Percentiles rank a stretch among this genome's conserved stretches.
Evolutionary conservation across 2,797 vertebrate genomes (phyloP).

Genomic region (Chaunax sp.): DNA sequence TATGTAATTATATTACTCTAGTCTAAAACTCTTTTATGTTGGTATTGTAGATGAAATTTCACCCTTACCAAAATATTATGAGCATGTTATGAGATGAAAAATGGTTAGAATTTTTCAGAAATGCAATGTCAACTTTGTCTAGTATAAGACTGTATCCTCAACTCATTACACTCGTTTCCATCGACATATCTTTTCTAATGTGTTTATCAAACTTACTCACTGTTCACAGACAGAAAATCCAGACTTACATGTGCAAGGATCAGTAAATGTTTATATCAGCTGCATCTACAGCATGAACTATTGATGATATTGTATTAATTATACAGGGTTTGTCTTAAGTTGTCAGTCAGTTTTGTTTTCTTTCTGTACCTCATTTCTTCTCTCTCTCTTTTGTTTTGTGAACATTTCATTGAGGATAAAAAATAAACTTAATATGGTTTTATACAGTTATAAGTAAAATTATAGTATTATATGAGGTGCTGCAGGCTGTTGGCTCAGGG

Average conservation of each 20-base stretch:
- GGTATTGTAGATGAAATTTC: background rate
- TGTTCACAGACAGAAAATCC: background rate
- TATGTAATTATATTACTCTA: background rate
- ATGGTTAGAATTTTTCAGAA: too few relatives aligned
- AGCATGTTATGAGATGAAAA: background rate
- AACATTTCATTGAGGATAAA: too few relatives aligned
- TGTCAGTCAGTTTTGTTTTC: background rate
- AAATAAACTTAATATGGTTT: too few relatives aligned
- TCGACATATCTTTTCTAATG: too few relatives aligned
- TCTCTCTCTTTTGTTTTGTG: too few relatives aligned
- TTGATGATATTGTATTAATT: background rate
- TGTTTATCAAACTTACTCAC: background rate
- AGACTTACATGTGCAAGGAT: background rate
- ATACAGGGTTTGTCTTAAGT: background rate
- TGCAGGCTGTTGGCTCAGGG: too few relatives aligned
- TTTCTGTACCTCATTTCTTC: too few relatives aligned
- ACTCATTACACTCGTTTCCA: too few relatives aligned
- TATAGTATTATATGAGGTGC: too few relatives aligned
- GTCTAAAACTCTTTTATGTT: background rate
- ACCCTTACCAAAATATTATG: background rate
- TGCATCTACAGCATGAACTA: background rate
- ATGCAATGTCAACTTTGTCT: too few relatives aligned
- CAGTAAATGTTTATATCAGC: background rate
- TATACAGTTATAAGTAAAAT: too few relatives aligned
- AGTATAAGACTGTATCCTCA: too few relatives aligned